A percentile compares a stretch with the other conserved stretches of the same genome.
Evolutionary conservation across 2,888 invertebrate species (phyloP).

Genomic region (Teinopalpus imperialis): DNA sequence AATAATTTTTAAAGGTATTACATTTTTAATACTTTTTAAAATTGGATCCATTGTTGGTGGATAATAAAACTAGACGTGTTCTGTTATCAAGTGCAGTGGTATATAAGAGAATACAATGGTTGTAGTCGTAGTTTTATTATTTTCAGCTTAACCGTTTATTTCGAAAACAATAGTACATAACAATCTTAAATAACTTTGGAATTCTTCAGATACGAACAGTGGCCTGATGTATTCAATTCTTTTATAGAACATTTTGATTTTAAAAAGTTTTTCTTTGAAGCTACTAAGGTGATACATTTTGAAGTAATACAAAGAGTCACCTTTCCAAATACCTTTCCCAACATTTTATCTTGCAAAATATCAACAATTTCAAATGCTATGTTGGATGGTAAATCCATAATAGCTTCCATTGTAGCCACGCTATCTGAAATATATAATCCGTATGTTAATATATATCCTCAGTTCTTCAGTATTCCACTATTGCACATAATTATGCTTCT

Average conservation of each 20-base stretch:
- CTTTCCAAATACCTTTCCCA: slow-evolving; percentile 67
- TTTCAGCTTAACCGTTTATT: slow-evolving; percentile 42
- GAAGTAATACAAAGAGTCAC: slow-evolving; percentile 62
- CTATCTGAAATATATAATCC: slow-evolving; percentile 66
- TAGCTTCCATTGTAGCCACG: slow-evolving; percentile 62
- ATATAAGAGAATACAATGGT: too few relatives aligned
- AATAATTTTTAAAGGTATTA: slow-evolving; percentile 8
- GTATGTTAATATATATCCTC: too few relatives aligned
- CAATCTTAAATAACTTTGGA: slow-evolving; percentile 46
- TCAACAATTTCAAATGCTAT: slow-evolving; percentile 67
- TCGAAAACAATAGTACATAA: slow-evolving; percentile 41
- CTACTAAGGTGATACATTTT: slow-evolving; percentile 62
- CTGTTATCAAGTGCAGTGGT: slow-evolving; percentile 13
- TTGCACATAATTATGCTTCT: too few relatives aligned
- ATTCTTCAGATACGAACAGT: slow-evolving; percentile 58
- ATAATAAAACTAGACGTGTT: background rate
- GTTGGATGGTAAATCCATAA: slow-evolving; percentile 69
- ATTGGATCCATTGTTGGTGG: slow-evolving; percentile 5
- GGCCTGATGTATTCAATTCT: slow-evolving; percentile 52
- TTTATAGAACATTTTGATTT: slow-evolving; percentile 61
- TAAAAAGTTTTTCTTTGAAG: slow-evolving; percentile 58
- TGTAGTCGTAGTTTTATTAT: slow-evolving; percentile 18
- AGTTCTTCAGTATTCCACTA: too few relatives aligned
- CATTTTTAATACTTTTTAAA: slow-evolving; percentile 13
- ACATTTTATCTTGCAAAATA: slow-evolving; percentile 64